Conservation (phyloP, 2,113 vertebrate species). For the rabbit (Oryctolagus cuniculus) region DNA sequence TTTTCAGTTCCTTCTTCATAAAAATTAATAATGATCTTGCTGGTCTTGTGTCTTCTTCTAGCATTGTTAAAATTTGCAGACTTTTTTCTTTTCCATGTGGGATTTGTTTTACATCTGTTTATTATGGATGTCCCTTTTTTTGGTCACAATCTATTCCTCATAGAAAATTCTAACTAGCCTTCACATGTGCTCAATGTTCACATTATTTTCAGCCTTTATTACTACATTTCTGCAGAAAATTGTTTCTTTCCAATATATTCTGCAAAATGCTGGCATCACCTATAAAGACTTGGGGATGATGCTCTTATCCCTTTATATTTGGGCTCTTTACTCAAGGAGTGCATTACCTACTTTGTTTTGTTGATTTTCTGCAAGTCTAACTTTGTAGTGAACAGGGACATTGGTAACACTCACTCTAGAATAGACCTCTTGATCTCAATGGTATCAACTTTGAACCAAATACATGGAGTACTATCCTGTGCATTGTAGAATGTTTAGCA, state of each 20-base stretch:
- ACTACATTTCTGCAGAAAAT: background rate
- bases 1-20: background rate
- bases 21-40: background rate
- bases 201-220: background rate
- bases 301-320: background rate
- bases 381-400: background rate
- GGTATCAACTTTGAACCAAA: background rate
- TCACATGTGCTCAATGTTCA: background rate
- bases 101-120: slow-evolving; percentile 1
- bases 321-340: background rate
- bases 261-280: background rate
- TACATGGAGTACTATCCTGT: background rate
- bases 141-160: background rate
- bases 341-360: background rate
- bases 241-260: slow-evolving; percentile 12
- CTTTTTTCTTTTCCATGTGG: background rate
- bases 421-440: background rate
- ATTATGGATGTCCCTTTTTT: background rate
- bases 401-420: background rate
- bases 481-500: background rate
- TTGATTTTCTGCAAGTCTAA: background rate
- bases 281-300: background rate
- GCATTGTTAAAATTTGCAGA: background rate
- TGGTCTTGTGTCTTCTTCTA: background rate
- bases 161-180: background rate